phyloP scores from a whole-genome alignment of 30 jellyfish, hydroid and myxozoan species.

The Pelagia noctiluca region DNA sequence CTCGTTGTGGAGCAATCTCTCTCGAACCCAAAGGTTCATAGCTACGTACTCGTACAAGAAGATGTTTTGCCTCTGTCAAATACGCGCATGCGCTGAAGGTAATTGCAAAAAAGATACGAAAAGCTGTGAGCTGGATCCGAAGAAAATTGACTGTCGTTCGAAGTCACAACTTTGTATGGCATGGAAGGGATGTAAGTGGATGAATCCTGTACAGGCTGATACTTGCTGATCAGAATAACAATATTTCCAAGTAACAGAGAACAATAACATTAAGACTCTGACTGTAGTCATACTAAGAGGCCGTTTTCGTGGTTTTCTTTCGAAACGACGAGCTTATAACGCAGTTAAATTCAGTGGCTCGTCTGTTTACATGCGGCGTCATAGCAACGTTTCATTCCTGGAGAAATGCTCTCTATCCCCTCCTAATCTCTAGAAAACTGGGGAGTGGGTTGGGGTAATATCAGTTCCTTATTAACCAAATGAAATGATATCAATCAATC shows the following conservation, averaged over 20 bases:
- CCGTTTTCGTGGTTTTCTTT: no score
- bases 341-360: no score
- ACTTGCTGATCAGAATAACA: no score
- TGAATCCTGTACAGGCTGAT: neutral
- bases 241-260: no score
- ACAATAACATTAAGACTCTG: neutral
- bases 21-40: slow-evolving; percentile 41
- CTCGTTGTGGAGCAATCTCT: slow-evolving; percentile 50
- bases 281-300: neutral
- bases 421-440: no score
- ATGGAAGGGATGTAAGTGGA: slow-evolving; percentile 51
- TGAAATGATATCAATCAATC: no score
- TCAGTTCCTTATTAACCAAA: no score
- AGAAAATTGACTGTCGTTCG: slow-evolving; percentile 1
- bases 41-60: slow-evolving; percentile 1
- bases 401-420: no score
- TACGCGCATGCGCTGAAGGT: slow-evolving; percentile 7
- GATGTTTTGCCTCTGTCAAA: slow-evolving; percentile 38
- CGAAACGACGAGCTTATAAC: no score
- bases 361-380: no score
- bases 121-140: slow-evolving; percentile 17
- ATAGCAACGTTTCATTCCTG: no score
- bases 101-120: slow-evolving; percentile 10
- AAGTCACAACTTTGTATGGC: slow-evolving; percentile 27
- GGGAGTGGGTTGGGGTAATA: no score